Conservation (phyloP, 2,797 vertebrate species). For the Hapalemur alaotrensis region DNA sequence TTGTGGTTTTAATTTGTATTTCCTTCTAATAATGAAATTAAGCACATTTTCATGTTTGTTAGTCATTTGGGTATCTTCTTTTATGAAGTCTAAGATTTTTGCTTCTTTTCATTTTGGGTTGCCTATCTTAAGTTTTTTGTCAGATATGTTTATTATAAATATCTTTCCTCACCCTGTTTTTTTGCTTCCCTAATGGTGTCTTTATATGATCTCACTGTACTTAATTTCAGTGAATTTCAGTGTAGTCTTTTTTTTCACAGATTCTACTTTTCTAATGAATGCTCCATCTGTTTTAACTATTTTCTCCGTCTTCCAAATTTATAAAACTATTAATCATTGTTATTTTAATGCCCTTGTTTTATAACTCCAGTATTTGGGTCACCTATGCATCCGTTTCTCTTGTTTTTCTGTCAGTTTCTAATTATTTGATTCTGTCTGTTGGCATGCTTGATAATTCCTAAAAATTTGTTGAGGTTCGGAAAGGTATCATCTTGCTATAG, state of each 20-base stretch:
- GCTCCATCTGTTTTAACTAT: not conserved
- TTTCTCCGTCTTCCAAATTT: not conserved
- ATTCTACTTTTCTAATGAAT: not conserved
- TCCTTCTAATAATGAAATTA: not conserved
- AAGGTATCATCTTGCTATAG: not conserved
- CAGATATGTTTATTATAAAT: not conserved
- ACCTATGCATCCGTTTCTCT: not conserved
- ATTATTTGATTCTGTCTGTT: not conserved
- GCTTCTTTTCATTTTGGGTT: not conserved
- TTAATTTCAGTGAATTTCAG: not conserved
- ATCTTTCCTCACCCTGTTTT: not conserved
- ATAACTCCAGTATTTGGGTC: not conserved
- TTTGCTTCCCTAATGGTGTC: not conserved
- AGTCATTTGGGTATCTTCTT: not conserved
- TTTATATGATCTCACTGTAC: not conserved
- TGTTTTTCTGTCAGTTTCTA: not conserved
- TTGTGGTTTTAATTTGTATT: not conserved
- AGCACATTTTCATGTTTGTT: not conserved
- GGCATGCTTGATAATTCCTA: slow-evolving; percentile 1
- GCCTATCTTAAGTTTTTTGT: not conserved
- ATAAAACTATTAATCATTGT: not conserved
- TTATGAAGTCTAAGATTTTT: slow-evolving; percentile 22
- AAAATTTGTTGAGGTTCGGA: not conserved
- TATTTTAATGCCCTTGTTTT: not conserved
- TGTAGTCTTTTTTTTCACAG: not conserved